phyloP scores from a whole-genome alignment of 2,888 invertebrate genomes.

The Chrysolina americana region DNA sequence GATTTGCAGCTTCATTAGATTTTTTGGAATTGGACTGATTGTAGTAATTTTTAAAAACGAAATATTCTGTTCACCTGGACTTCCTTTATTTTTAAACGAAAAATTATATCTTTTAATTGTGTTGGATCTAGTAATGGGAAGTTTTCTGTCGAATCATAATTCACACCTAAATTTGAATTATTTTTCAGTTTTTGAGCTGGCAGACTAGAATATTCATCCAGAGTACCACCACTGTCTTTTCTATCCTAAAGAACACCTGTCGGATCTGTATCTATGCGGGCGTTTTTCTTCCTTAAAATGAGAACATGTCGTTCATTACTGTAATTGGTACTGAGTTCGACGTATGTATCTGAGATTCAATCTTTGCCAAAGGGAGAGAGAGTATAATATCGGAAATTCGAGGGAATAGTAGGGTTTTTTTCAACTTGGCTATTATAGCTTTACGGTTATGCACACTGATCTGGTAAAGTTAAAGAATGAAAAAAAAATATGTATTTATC shows the following conservation, averaged over 20 bases:
- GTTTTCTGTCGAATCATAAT: too few relatives aligned
- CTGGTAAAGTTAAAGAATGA: not conserved
- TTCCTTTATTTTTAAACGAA: too few relatives aligned
- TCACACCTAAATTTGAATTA: too few relatives aligned
- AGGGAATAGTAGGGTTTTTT: not conserved
- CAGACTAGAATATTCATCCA: too few relatives aligned
- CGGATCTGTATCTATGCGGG: not conserved
- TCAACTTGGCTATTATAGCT: not conserved
- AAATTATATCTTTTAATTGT: too few relatives aligned
- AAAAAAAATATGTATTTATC: too few relatives aligned
- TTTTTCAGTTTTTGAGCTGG: too few relatives aligned
- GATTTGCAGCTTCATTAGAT: too few relatives aligned
- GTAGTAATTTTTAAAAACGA: too few relatives aligned
- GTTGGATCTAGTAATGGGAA: too few relatives aligned
- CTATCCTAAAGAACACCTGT: not conserved
- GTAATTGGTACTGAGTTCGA: not conserved
- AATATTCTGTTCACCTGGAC: too few relatives aligned
- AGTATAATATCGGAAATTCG: not conserved
- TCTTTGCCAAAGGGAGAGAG: constrained; percentile 6
- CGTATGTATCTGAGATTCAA: not conserved
- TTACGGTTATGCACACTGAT: not conserved
- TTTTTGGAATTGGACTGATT: too few relatives aligned
- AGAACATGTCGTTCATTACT: not conserved
- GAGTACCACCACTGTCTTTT: not conserved
- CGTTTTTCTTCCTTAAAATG: not conserved